Evolutionary conservation across 2,113 vertebrate species (phyloP).

Genomic region (Fregetta grallaria): DNA sequence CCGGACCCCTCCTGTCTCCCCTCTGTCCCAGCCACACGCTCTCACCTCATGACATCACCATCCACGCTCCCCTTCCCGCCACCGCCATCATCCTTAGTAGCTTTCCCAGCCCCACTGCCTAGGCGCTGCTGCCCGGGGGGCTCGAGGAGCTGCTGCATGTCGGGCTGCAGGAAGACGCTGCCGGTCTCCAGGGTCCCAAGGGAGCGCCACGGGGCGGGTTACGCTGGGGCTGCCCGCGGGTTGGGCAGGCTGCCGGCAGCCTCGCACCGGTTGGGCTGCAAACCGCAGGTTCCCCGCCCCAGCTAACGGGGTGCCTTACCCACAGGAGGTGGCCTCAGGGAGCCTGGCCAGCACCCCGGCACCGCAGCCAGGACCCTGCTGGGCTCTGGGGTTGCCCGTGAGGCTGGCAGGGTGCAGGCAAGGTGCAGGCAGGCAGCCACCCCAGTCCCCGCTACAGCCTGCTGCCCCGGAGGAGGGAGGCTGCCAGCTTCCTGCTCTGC

Average conservation of each 20-base stretch:
- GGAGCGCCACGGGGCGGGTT: rapidly evolving
- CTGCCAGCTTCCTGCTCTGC: background rate
- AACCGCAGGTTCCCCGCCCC: background rate
- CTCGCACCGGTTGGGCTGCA: background rate
- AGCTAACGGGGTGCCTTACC: rapidly evolving
- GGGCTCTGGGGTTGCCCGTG: background rate
- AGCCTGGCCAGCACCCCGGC: background rate
- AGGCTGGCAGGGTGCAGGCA: background rate
- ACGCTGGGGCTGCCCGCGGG: rapidly evolving
- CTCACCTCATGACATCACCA: background rate
- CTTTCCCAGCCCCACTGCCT: background rate
- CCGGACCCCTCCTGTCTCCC: background rate
- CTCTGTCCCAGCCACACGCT: background rate
- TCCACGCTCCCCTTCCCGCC: background rate
- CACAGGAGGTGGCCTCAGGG: background rate
- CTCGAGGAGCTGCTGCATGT: background rate
- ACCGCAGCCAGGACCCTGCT: background rate
- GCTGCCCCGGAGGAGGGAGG: rapidly evolving
- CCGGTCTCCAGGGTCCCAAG: background rate
- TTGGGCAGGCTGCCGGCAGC: no score
- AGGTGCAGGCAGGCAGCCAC: background rate
- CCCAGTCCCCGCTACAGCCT: background rate
- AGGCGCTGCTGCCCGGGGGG: background rate
- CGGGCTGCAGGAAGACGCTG: rapidly evolving
- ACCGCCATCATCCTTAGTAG: rapidly evolving